Base-by-base conservation (phyloP, 2,113 vertebrate species). In the Amblyornis subalaris region DNA sequence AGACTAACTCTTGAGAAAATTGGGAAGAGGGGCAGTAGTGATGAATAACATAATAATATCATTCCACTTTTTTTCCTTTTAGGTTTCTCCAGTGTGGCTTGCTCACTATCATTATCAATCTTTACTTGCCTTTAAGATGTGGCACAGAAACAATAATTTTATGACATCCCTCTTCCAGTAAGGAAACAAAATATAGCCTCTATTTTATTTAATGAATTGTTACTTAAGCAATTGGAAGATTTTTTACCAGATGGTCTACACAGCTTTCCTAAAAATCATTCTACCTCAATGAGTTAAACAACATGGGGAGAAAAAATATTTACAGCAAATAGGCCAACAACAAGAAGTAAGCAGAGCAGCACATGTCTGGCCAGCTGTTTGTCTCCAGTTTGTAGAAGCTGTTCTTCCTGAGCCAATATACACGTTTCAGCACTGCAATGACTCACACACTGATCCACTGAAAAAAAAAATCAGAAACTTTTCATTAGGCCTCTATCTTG, bases 321-420 rank as follows among this genome's bases (percentile, higher is more conserved):
- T 98, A 99, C 99, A 94, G 99, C 99, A 89, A 99, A 98, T 64
- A 99, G 97, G 97, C 98, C 98, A 93, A 99, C 98, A 88, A 98
- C 93, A 87, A 99, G 98, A 61, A 99, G 98, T 38, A 99, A 97
- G 97, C 99, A 99, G 14, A 99, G 95, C 92, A 99, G 95, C 92
- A 99, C 97, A 7, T 99, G 99, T 92, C 99, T 98, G 66, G 98
- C 98, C 97, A 98, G 96, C 97, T 99, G 97, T 90, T 97, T 98
- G 85, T 99, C 99, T 82, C 96, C 89, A 5, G 89, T 97, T 95
- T 98, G 98, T 35, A 98, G 97, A 35, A 97, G 97, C 95, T 98
- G 98, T 36, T 99, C 98, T 76, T 98, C 98, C 94, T 98, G 97
- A 58, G 96, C 98, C 73, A 99, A 97, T 8, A 98, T 95, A 57